Conservation (phyloP, 2,113 vertebrate genomes). For the Scartelaos histophorus region DNA sequence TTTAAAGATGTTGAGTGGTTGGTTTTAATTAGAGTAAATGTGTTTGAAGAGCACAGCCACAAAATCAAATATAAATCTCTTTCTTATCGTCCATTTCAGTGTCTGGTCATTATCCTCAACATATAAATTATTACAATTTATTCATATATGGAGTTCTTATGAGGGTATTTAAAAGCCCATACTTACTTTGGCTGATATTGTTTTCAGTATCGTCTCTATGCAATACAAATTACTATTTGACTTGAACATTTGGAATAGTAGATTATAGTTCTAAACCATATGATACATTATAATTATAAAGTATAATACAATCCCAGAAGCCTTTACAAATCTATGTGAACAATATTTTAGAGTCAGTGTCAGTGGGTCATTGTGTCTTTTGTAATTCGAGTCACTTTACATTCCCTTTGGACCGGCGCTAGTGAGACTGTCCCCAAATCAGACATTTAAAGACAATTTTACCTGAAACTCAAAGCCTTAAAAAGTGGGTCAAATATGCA, state of each 20-base stretch:
- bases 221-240: neutral
- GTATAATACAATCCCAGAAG: neutral
- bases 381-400: neutral
- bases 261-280: neutral
- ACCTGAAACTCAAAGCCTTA: neutral
- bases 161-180: neutral
- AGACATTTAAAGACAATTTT: neutral
- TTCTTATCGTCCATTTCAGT: neutral
- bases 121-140: neutral
- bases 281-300: neutral
- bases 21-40: neutral
- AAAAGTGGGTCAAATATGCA: conserved; percentile 12
- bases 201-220: neutral
- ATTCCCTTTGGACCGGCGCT: neutral
- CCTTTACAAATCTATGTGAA: neutral
- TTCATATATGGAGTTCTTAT: neutral
- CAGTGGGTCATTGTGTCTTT: neutral
- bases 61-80: conserved; percentile 15
- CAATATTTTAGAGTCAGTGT: neutral
- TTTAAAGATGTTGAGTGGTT: neutral
- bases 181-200: conserved; percentile 13
- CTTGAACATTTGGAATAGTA: neutral
- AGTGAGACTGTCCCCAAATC: neutral
- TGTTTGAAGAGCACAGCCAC: neutral
- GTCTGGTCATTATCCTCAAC: conserved; percentile 28